Base-by-base conservation (phyloP, 2,888 invertebrate genomes). In the Drosophila stalkeri region DNA sequence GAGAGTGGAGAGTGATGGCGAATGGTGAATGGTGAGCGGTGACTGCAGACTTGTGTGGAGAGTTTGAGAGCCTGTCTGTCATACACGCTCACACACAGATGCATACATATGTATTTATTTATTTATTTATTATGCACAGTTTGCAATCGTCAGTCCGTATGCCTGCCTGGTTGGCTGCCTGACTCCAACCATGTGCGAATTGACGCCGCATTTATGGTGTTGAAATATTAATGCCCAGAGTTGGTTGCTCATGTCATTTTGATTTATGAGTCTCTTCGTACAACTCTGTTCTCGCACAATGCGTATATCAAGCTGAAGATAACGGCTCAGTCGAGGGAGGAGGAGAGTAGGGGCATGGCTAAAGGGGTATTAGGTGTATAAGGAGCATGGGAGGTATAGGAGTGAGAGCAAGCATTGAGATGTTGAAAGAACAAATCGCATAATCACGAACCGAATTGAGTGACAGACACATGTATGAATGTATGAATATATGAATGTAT, bases 171-270 rank as follows among this genome's bases (percentile, higher is more conserved):
- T 8, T 23, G 23, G 5, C 41, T 20, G 1, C 56, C 5, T 76
- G 9, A 33, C 55, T 27, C 64, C 72, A 83, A 75, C 84, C 89
- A 70, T 84, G 82, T 85, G 89, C 90, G 84, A 84, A 84, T 84
- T 84, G 84, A 88, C 89, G 90, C 89, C 89, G 89, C 84, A 87
- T 89, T 90, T 89, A 85, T 89, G 90, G 82, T 90, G 90, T 89
- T 87, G 88, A 87, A 90, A 87, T 90, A 89, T 89, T 87, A 90
- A 90, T 90, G 90, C 82, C 88, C 88, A 78, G 82, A 87, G 88
- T 85, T 77, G 89, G 89, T 87, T 84, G 90, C 72, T 80, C 87
- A 89, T 90, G 86, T 87, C 89, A 85, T 74, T 86, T 82, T 87
- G 86, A 87, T 88, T 87, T 87, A 89, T 90, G 82, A 61, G 72